These are phyloP conservation scores for Eledone cirrhosa DNA, from an alignment of 2,888 invertebrate genomes.

Conservation along the genomic window DNA sequence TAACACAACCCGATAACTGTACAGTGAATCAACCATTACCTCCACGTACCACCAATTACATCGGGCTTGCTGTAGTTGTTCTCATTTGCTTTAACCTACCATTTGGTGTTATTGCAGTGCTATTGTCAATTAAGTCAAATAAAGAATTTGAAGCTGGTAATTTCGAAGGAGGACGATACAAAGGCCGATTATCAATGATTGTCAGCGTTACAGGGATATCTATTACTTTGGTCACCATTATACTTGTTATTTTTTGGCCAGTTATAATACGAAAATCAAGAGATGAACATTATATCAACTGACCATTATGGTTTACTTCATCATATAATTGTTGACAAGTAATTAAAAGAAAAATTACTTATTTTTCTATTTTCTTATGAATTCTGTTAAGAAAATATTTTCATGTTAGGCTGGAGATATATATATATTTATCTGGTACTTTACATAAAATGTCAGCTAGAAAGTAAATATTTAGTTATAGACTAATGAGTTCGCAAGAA, in stretches of 20 bases:
- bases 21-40: slow-evolving; percentile 33
- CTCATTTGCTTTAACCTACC: slow-evolving; percentile 41
- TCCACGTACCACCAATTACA: slow-evolving; percentile 36
- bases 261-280: slow-evolving; percentile 30
- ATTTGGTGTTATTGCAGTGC: slow-evolving; percentile 39
- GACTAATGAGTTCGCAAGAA: too few relatives aligned
- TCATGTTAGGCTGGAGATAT: too few relatives aligned
- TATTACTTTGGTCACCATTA: slow-evolving; percentile 34
- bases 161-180: slow-evolving; percentile 33
- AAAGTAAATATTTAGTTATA: too few relatives aligned
- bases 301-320: too few relatives aligned
- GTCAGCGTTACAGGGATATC: slow-evolving; percentile 38
- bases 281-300: neutral
- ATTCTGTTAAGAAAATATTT: too few relatives aligned
- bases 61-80: slow-evolving; percentile 41
- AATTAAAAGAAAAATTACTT: too few relatives aligned
- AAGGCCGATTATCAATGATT: slow-evolving; percentile 38
- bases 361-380: too few relatives aligned
- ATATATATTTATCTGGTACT: too few relatives aligned
- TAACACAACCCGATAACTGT: slow-evolving; percentile 38
- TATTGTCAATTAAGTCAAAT: slow-evolving; percentile 41
- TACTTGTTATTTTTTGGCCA: slow-evolving; percentile 40
- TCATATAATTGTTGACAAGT: too few relatives aligned
- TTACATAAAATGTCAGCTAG: too few relatives aligned
- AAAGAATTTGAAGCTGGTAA: slow-evolving; percentile 38